Evolutionary conservation across 2,888 invertebrate species (phyloP).

Genomic region (Carterocephalus palaemon): DNA sequence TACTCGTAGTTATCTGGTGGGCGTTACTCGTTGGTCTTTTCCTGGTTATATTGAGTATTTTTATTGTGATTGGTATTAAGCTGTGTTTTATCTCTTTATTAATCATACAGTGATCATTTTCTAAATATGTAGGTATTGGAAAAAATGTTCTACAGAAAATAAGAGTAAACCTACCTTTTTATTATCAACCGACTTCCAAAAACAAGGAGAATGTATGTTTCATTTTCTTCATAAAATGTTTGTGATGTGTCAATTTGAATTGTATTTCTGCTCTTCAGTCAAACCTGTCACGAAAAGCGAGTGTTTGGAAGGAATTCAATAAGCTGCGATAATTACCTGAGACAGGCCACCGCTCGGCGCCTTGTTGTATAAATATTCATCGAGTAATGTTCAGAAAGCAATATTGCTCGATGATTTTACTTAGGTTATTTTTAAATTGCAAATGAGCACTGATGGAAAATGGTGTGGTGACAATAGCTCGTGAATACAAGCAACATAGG

Average conservation of each 20-base stretch:
- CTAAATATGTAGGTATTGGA: too few relatives aligned
- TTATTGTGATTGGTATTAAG: neutral
- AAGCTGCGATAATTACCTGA: constrained; percentile 63
- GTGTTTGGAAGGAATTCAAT: constrained; percentile 62
- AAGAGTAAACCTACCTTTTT: too few relatives aligned
- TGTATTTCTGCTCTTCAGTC: constrained; percentile 3
- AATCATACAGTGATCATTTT: too few relatives aligned
- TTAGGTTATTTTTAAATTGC: neutral
- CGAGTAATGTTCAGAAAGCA: constrained; percentile 33
- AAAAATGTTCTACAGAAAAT: too few relatives aligned
- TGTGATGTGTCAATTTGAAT: constrained; percentile 9
- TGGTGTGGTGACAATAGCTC: too few relatives aligned
- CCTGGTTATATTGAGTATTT: too few relatives aligned
- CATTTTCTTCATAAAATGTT: too few relatives aligned
- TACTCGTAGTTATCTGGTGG: constrained; percentile 19
- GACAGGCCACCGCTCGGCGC: constrained; percentile 63
- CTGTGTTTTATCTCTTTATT: neutral
- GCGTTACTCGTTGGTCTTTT: too few relatives aligned
- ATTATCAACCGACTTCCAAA: too few relatives aligned
- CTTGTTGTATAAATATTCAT: constrained; percentile 66
- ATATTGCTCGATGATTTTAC: neutral
- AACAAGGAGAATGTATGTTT: too few relatives aligned
- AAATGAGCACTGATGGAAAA: neutral
- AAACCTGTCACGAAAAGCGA: constrained; percentile 41
- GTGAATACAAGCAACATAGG: too few relatives aligned